phyloP scores from a whole-genome alignment of 2,888 invertebrate species.

The Andrena chrysosceles region DNA sequence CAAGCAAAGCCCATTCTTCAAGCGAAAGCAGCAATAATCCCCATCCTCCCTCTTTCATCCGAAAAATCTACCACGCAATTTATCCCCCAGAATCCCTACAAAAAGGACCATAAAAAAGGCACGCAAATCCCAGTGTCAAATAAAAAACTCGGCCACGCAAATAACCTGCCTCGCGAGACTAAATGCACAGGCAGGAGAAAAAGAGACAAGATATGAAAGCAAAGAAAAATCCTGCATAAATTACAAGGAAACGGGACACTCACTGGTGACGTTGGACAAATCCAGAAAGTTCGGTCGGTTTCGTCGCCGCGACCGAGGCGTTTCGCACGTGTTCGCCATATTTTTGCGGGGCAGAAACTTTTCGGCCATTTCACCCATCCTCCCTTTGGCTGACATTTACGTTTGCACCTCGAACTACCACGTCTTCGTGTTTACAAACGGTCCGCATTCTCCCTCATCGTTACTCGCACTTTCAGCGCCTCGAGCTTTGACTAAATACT shows the following conservation, averaged over 20 bases:
- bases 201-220: background rate
- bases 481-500: no score
- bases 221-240: slow-evolving; percentile 19
- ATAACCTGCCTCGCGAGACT: background rate
- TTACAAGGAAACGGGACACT: slow-evolving; percentile 43
- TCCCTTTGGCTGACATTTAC: slow-evolving; percentile 8
- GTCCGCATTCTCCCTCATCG: background rate
- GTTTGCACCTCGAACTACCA: slow-evolving; percentile 6
- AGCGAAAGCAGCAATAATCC: no score
- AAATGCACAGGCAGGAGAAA: background rate
- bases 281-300: slow-evolving; percentile 81
- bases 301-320: slow-evolving; percentile 76
- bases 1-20: no score
- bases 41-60: no score
- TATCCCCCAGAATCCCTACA: background rate
- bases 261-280: slow-evolving; percentile 74
- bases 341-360: slow-evolving; percentile 41
- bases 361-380: slow-evolving; percentile 28
- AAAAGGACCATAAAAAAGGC: background rate
- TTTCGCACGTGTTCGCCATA: slow-evolving; percentile 74
- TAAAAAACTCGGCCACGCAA: background rate
- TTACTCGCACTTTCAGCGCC: no score
- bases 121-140: background rate
- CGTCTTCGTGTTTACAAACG: background rate
- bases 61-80: no score